These are phyloP conservation scores for Teinopalpus imperialis DNA, from an alignment of 2,888 invertebrate genomes.

Conservation along the genomic window DNA sequence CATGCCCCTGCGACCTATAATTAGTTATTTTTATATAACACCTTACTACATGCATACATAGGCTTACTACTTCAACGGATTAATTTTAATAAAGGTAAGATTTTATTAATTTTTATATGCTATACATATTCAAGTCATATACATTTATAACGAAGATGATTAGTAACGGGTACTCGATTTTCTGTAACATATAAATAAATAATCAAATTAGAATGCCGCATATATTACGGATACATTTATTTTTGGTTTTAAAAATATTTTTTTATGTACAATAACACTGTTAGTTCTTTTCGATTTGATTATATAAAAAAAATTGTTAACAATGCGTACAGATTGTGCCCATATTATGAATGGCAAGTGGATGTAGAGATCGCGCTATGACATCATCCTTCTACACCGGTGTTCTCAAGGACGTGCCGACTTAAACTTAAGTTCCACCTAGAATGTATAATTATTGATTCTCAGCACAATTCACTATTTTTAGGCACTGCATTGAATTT, in stretches of 20 bases:
- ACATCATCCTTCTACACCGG: slow-evolving; percentile 48
- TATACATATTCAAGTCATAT: background rate
- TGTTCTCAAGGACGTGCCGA: slow-evolving; percentile 31
- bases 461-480: no score
- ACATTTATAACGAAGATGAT: background rate
- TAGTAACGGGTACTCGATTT: no score
- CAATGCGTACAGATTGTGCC: background rate
- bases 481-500: no score
- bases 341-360: slow-evolving; percentile 10
- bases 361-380: slow-evolving; percentile 35
- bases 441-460: background rate
- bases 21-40: slow-evolving; percentile 49
- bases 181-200: no score
- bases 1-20: slow-evolving; percentile 50
- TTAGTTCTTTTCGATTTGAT: no score
- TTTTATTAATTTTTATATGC: slow-evolving; percentile 14
- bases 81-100: slow-evolving; percentile 52
- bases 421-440: background rate
- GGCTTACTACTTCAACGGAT: slow-evolving; percentile 37
- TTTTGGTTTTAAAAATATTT: no score
- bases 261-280: no score
- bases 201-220: no score
- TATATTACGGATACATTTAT: no score
- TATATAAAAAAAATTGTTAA: no score
- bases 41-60: slow-evolving; percentile 53